Conservation (phyloP, 2,888 invertebrate species). For the Atethmia centrago region DNA sequence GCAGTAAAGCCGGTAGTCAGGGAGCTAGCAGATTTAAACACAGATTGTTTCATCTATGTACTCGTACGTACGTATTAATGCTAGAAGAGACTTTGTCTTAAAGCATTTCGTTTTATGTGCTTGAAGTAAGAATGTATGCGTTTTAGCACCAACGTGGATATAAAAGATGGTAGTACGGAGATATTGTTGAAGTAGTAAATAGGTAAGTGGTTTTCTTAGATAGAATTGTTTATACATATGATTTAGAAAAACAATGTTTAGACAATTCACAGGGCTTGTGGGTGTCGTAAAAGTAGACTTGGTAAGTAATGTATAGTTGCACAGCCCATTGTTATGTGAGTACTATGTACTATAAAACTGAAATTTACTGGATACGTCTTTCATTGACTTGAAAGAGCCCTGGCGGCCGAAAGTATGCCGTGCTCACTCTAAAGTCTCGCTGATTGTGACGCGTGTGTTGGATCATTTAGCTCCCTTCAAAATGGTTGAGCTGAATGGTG, state of each 20-base stretch:
- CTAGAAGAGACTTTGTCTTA: slow-evolving; percentile 47
- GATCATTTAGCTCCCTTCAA: no score
- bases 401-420: no score
- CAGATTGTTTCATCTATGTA: slow-evolving; percentile 46
- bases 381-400: no score
- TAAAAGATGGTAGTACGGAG: slow-evolving; percentile 13
- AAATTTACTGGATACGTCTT: no score
- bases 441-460: no score
- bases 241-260: background rate
- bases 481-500: no score
- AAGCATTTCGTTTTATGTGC: slow-evolving; percentile 29
- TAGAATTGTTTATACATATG: background rate
- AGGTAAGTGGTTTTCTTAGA: background rate
- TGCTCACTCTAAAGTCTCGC: no score
- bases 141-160: slow-evolving; percentile 16
- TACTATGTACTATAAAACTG: no score
- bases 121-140: slow-evolving; percentile 4
- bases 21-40: slow-evolving; percentile 47
- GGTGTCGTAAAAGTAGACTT: no score
- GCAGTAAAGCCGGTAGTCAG: slow-evolving; percentile 32
- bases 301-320: background rate
- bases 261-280: background rate
- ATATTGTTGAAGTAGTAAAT: background rate
- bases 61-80: slow-evolving; percentile 3
- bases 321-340: no score